A percentile compares a stretch with the other conserved stretches of the same genome.
These are phyloP conservation scores for Ianthella basta DNA, from an alignment of 37 sponge, comb jelly and placozoan genomes.

Conservation along the genomic window DNA sequence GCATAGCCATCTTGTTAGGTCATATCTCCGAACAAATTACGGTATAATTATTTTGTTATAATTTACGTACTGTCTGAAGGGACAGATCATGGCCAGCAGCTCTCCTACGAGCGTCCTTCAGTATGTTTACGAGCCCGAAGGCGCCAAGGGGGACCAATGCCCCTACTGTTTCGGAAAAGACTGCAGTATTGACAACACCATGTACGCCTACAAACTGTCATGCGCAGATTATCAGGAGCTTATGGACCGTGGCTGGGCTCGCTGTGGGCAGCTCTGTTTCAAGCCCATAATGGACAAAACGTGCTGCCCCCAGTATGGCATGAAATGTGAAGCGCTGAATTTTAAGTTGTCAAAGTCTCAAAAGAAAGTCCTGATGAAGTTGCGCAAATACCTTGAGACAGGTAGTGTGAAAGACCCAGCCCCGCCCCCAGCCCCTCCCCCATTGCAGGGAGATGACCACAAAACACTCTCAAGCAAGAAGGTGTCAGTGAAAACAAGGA, in stretches of 20 bases:
- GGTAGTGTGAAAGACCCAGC: conserved; percentile 32
- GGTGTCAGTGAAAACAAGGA: not conserved
- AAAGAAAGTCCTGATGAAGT: conserved; percentile 70
- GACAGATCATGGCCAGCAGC: no score
- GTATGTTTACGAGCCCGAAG: conserved; percentile 51
- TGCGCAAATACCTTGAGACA: conserved; percentile 64
- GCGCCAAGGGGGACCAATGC: conserved; percentile 54
- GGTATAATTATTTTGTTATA: no score
- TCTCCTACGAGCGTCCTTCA: conserved; percentile 50
- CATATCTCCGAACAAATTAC: no score
- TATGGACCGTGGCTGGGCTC: conserved; percentile 90
- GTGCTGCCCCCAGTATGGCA: conserved; percentile 93
- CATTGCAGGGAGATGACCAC: not conserved
- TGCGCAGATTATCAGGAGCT: conserved; percentile 79
- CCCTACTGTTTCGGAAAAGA: conserved; percentile 69
- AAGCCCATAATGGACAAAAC: conserved; percentile 76
- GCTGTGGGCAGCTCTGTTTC: conserved; percentile 89
- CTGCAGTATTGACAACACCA: conserved; percentile 52
- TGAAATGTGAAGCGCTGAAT: conserved; percentile 71
- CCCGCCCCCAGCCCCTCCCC: not conserved
- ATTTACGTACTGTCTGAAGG: no score
- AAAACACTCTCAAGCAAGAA: not conserved
- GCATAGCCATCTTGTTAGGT: no score
- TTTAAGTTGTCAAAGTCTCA: conserved; percentile 86
- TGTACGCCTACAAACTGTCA: conserved; percentile 77